Evolutionary conservation across 2,888 invertebrate genomes (phyloP), one percentile per base, ranked within the genome.

Genomic region (Hermaeophaga mercurialis): DNA sequence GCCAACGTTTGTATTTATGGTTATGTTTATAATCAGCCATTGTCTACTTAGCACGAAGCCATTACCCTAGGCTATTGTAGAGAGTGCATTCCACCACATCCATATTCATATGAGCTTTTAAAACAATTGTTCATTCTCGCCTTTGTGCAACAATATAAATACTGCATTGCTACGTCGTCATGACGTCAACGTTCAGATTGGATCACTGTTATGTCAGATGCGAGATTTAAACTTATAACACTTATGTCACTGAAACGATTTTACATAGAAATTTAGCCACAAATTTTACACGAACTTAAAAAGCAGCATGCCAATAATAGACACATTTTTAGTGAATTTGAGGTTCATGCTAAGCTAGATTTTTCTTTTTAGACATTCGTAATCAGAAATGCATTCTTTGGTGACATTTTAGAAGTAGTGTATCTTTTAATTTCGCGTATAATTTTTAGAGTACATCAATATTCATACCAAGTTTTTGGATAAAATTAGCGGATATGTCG

Each of bases 11-110:
- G 72, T 76, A 75, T 76, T 75, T 76, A 75, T 73, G 73, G 72
- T 74, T 75, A 72, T 74, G 74, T 75, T 75, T 73, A 75, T 76
- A 77, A 76, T 77, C 75, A 76, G 73, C 69, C 72, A 76, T 77
- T 77, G 77, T 77, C 73, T 77, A 74, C 74, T 76, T 76, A 75
- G 73, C 71, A 72, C 68, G 69, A 70, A 71, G 73, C 73, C 72
- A 75, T 76, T 75, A 74, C 75, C 73, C 71, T 64, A 61, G 65
- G 69, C 75, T 66, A 75, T 76, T 75, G 75, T 75, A 68, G 66
- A 66, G 69, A 69, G 69, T 73, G 73, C 70, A 73, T 72, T 69
- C 72, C 70, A 66, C 66, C 67, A 70, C 75, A 76, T 77, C 74
- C 75, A 76, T 77, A 77, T 77, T 75, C 75, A 76, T 75, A 74